Conservation (phyloP, 2,113 vertebrate genomes). For the Pipa parva region DNA sequence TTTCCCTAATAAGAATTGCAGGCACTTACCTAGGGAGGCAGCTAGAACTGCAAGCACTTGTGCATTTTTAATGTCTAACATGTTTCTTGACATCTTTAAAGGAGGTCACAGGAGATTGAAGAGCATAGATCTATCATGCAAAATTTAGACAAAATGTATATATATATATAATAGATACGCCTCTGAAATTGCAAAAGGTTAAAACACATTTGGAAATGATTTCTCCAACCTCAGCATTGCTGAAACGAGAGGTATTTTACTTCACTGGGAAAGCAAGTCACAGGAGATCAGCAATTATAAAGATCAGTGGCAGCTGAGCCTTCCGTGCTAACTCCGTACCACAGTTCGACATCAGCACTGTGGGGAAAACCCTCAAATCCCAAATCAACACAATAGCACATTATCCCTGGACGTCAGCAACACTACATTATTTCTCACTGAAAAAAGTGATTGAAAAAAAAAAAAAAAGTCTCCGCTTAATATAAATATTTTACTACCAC, state of each 20-base stretch:
- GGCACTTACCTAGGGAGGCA: constrained; percentile 46
- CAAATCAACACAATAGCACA: constrained; percentile 14
- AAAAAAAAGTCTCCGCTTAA: neutral
- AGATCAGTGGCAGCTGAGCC: constrained; percentile 49
- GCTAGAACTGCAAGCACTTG: constrained; percentile 47
- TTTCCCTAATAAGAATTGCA: constrained; percentile 51
- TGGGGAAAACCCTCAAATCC: constrained; percentile 49
- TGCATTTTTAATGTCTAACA: constrained; percentile 55
- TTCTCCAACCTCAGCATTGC: constrained; percentile 45
- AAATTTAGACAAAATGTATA: constrained; percentile 4
- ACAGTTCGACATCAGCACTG: constrained; percentile 38
- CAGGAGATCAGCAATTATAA: constrained; percentile 55
- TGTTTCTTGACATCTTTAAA: constrained; percentile 36
- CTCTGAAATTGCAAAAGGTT: constrained; percentile 32
- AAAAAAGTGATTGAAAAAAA: constrained; percentile 31
- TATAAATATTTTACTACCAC: constrained; percentile 37
- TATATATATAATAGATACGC: constrained; percentile 5
- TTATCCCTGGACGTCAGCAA: constrained; percentile 32
- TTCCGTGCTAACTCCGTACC: constrained; percentile 39
- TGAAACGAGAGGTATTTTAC: constrained; percentile 49
- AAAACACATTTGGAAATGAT: constrained; percentile 49
- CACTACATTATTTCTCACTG: constrained; percentile 41
- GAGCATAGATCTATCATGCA: constrained; percentile 14
- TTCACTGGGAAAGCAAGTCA: constrained; percentile 51
- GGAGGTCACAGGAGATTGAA: constrained; percentile 24